Conservation (phyloP, 2,888 invertebrate genomes). For the Schizotus pectinicornis region DNA sequence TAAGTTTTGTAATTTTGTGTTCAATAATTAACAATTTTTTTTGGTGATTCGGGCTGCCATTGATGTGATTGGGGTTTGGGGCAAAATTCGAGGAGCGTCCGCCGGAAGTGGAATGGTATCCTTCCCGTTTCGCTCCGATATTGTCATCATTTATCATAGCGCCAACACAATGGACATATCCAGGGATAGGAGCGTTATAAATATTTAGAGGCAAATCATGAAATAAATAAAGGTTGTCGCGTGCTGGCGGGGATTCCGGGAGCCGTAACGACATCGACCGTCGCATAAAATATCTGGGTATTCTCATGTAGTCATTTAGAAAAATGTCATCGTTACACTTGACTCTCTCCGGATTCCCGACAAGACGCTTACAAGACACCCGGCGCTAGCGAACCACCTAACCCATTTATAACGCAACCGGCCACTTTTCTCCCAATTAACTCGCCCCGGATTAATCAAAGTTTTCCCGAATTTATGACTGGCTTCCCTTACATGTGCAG, state of each 20-base stretch:
- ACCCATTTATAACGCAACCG: slow-evolving; percentile 7
- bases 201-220: slow-evolving; percentile 56
- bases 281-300: slow-evolving; percentile 22
- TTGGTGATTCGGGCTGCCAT: too few species aligned
- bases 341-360: slow-evolving; percentile 15
- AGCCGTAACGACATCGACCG: slow-evolving; percentile 8
- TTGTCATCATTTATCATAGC: slow-evolving; percentile 52
- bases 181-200: slow-evolving; percentile 53
- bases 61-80: too few species aligned
- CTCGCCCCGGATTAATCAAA: slow-evolving; percentile 14
- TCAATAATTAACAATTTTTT: too few species aligned
- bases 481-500: background rate
- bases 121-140: slow-evolving; percentile 35
- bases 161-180: slow-evolving; percentile 47
- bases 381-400: slow-evolving; percentile 15
- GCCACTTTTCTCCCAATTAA: slow-evolving; percentile 18
- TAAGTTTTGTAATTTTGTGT: too few species aligned
- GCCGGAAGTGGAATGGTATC: too few species aligned
- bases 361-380: slow-evolving; percentile 16
- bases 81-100: too few species aligned
- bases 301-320: slow-evolving; percentile 30
- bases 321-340: slow-evolving; percentile 29
- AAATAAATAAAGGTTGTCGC: slow-evolving; percentile 50
- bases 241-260: slow-evolving; percentile 22
- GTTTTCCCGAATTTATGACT: background rate